Evolutionary conservation across 2,888 invertebrate genomes (phyloP), one percentile per base, ranked within the genome.

Genomic region (Sisyra terminalis): DNA sequence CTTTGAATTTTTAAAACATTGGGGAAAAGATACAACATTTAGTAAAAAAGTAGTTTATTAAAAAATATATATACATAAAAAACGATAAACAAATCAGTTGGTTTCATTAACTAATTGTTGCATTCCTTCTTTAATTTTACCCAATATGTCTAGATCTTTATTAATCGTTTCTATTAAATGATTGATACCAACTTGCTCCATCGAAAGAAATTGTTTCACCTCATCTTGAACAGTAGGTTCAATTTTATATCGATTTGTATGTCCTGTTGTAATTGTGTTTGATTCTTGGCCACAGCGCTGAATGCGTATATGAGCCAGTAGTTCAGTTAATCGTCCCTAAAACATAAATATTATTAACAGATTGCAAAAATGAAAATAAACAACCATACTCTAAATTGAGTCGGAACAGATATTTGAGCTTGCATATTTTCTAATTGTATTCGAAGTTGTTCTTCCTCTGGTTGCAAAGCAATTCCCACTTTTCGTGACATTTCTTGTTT

Each of bases 401-500:
- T 88, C 24, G 94, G 93, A 10, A 87, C 83, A 51, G 88, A 86
- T 13, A 96, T 73, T 54, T 92, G 83, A 0, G 83, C 75, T 46
- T 88, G 80, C 56, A 94, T 74, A 43, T 82, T 78, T 61, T 94
- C 90, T 38, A 94, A 67, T 49, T 86, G 80, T 40, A 85, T 85
- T 40, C 87, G 72, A n/a, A 90, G 65, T 8, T 81, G 74, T 60
- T 94, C 94, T 60, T 96, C 96, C 52, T 93, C 92, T 0, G 86
- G 84, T 51, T 83, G 80, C 17, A 94, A 65, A 1, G 89, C 82
- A 41, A 85, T 74, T 6, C 93, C 93, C 45, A 83, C 76, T 58
- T 90, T 89, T n/a, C 92, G 72, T 2, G 78, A 73, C 47, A 85
- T 79, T 63, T 94, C 92, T 57, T 90, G 90, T 34, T 83, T 80